Percentiles rank a stretch among this genome's conserved stretches.
Evolutionary conservation across 2,113 vertebrate species (phyloP).

Genomic region (Onychorhynchus coronatus): DNA sequence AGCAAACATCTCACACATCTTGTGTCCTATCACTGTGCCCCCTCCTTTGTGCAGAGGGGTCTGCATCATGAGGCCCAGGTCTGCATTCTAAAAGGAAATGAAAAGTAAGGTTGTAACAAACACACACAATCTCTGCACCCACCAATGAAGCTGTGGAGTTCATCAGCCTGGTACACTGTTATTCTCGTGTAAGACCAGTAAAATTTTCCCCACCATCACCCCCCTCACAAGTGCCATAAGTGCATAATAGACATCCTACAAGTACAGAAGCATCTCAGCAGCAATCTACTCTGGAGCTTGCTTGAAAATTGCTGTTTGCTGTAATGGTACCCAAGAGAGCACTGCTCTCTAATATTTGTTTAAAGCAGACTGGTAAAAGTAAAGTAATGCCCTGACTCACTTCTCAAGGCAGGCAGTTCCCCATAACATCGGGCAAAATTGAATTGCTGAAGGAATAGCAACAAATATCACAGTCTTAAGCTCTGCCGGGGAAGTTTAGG

Average conservation of each 20-base stretch:
- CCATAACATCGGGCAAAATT: not conserved
- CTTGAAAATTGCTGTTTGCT: conserved; percentile 58
- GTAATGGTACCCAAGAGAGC: conserved; percentile 43
- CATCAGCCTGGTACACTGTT: not conserved
- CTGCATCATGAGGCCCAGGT: rapidly evolving
- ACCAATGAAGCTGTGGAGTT: not conserved
- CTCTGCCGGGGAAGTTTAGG: no score
- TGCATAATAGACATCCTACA: not conserved
- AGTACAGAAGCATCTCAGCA: conserved; percentile 17
- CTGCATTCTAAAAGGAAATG: not conserved
- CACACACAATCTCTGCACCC: rapidly evolving
- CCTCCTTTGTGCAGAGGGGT: not conserved
- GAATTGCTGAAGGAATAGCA: not conserved
- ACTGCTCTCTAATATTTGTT: conserved; percentile 64
- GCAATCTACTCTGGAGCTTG: conserved; percentile 25
- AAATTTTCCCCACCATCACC: not conserved
- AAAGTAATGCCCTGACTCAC: conserved; percentile 34
- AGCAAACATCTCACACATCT: not conserved
- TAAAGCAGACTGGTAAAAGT: conserved; percentile 54
- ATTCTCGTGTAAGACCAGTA: not conserved
- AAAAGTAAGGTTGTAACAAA: not conserved
- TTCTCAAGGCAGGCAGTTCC: not conserved
- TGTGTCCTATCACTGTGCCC: no score
- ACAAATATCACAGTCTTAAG: not conserved
- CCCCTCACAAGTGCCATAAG: conserved; percentile 1